Conservation (phyloP, 1,140 invertebrate species). For the Agraylea sexmaculata region DNA sequence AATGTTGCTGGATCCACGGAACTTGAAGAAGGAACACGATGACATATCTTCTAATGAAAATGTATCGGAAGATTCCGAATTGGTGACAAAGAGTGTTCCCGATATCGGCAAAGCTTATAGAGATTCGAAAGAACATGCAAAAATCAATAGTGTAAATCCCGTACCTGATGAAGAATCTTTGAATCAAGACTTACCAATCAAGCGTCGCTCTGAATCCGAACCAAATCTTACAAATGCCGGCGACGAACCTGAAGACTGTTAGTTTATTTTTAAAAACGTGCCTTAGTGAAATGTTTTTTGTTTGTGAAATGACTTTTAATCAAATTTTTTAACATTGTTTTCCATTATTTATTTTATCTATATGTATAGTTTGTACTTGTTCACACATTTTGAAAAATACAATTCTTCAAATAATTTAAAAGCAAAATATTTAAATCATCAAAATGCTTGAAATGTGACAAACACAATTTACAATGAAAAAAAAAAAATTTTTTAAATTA, state of each 20-base stretch:
- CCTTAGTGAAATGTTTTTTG: background rate
- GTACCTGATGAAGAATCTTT: constrained; percentile 22
- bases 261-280: constrained; percentile 13
- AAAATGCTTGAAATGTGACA: constrained; percentile 6
- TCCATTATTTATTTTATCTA: background rate
- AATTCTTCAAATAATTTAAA: constrained; percentile 6
- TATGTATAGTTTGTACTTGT: background rate
- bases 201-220: constrained; percentile 35
- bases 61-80: constrained; percentile 23
- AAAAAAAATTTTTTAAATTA: background rate
- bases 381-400: constrained; percentile 20
- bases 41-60: constrained; percentile 32
- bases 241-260: constrained; percentile 24
- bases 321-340: background rate
- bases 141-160: constrained; percentile 21
- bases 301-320: constrained; percentile 17
- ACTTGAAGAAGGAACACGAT: constrained; percentile 34
- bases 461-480: background rate
- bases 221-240: constrained; percentile 35
- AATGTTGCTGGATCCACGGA: constrained; percentile 39
- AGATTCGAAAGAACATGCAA: constrained; percentile 15
- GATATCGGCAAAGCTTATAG: constrained; percentile 30
- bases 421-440: constrained; percentile 1
- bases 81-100: constrained; percentile 33
- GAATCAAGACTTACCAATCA: constrained; percentile 27